Evolutionary conservation across 1,140 invertebrate species (phyloP), one percentile per base, ranked within the genome.

Genomic region (Stegodyphus mimosarum): DNA sequence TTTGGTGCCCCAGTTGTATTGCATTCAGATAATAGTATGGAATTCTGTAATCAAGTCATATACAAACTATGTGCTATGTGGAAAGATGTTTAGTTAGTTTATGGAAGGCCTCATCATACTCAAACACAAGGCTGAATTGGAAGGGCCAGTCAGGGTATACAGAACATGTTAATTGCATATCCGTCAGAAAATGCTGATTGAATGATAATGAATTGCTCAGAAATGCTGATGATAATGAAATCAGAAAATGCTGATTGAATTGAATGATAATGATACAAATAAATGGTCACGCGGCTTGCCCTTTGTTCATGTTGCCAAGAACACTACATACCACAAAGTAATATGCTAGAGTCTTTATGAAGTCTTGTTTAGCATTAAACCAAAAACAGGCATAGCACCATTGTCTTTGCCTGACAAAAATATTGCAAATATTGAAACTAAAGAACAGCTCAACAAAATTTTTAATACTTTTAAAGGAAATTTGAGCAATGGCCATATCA

Each of bases 21-120:
- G 33, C 69, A 83, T 50, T 83, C 79, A 6, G 0, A 83, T 77
- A 77, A 77, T 77, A 7, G 75, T 60, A 77, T 10, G 51, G 18
- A 75, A 83, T 72, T 66, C 79, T 64, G 51, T 73, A 83, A 73
- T 83, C 79, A 18, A 83, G 69, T 83, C 79, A 64, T 83, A 72
- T 83, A 69, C 51, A 18, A 55, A 73, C 50, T 72, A 83, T 60
- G 69, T 10, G 80, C 69, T 83, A 55, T 83, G 69, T 72, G 80
- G 80, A 71, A 81, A 55, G 78, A 80, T 18, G 77, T 50, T 70
- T 52, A 80, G 78, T 60, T 60, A 83, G 52, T 72, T 13, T 55
- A 83, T 55, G 67, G 48, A 74, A 55, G 71, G 13, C 60, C 60
- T 78, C 0, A 17, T 50, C 80, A 55, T 60, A 73, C 0, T 73